Base-by-base conservation (phyloP, 1,140 invertebrate species). In the Drosophila leontia region DNA sequence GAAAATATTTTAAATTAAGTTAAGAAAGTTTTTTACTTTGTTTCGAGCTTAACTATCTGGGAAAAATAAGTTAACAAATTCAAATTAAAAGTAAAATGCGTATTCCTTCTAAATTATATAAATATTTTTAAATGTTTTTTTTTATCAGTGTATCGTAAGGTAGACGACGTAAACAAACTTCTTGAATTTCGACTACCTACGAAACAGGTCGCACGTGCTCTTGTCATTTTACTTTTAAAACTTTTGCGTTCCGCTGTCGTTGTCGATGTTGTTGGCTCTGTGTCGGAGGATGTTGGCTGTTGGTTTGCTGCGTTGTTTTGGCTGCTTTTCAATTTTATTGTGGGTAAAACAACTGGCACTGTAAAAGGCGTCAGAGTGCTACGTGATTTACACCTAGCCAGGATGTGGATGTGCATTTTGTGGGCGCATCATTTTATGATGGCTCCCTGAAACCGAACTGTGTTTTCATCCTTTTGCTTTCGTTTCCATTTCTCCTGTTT, bases 211-310 rank as follows among this genome's bases (percentile, higher is more conserved):
- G 80, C 84, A 87, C 84, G 84, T 87, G 84, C 80, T 75, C 84
- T 90, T 87, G 84, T 87, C 84, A 90, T 87, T 87, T 87, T 87
- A 87, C 80, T 88, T 87, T 88, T 64, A 84, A 87, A 87, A 87
- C 80, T 87, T 87, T 88, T 87, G 80, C 84, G 83, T 74, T 88
- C 64, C 82, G 72, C 84, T 78, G 67, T 58, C 80, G 67, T 80
- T 75, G 63, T 60, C 55, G 26, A 68, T 76, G 61, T 67, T 81
- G 55, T 75, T 76, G 47, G 61, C 68, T 23, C 48, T 75, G 37
- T 75, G 37, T 53, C 45, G 53, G 44, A 26, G 60, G 19, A 32
- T 65, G 44, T 39, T 69, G 44, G 39, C 15, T 29, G 45, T 12
- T 7, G 59, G 57, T 34, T 34, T 42, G 68, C 29, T 63, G 72